These are phyloP conservation scores for Tholera decimalis DNA, from an alignment of 2,888 invertebrate genomes.

Conservation along the genomic window DNA sequence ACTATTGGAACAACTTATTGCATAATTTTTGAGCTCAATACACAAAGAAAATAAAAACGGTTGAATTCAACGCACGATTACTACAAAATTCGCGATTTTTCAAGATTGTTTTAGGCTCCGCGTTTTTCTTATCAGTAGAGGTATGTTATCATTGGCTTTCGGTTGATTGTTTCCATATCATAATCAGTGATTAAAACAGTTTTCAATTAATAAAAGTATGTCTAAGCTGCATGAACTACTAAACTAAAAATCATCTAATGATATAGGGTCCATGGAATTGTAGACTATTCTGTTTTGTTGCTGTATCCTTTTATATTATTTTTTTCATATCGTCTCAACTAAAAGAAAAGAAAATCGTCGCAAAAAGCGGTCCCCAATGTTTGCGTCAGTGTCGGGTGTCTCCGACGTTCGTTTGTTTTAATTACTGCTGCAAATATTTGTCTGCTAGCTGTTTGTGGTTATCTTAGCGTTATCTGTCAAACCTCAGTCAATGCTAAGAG, in stretches of 20 bases:
- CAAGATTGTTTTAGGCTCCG: not conserved
- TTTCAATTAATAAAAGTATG: conserved; percentile 9
- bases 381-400: conserved; percentile 76
- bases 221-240: not conserved
- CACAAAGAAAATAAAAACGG: conserved; percentile 27
- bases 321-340: conserved; percentile 55
- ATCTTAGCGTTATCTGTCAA: conserved; percentile 90
- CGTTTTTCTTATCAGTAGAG: too few species aligned
- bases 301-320: conserved; percentile 51
- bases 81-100: not conserved
- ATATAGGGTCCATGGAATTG: conserved; percentile 29
- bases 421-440: conserved; percentile 88
- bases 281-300: conserved; percentile 45
- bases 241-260: conserved; percentile 24
- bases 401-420: conserved; percentile 82
- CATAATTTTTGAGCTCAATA: conserved; percentile 33
- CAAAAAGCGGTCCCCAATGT: conserved; percentile 78
- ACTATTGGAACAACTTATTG: conserved; percentile 40
- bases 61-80: not conserved
- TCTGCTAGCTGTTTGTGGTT: conserved; percentile 85
- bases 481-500: conserved; percentile 89
- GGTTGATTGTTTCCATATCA: not conserved
- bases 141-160: not conserved
- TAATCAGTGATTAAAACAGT: not conserved
- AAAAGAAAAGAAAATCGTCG: conserved; percentile 71